These are phyloP conservation scores for Acleris holmiana DNA, from an alignment of 2,888 invertebrate genomes.

Conservation along the genomic window DNA sequence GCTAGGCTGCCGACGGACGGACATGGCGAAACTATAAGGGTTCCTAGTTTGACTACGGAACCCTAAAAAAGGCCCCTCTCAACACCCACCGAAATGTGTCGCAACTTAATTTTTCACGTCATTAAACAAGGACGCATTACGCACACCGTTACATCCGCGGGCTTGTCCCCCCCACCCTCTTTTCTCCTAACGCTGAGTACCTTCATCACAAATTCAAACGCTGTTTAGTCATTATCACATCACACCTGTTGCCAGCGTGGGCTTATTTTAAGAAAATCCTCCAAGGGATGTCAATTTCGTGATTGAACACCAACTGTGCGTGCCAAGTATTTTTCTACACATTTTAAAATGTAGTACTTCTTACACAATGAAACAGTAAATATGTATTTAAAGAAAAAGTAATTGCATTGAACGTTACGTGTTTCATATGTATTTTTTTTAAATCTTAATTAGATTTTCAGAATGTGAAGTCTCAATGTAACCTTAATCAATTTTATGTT, in stretches of 20 bases:
- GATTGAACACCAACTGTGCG: constrained; percentile 25
- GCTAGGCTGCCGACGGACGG: too few relatives aligned
- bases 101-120: constrained; percentile 38
- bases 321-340: not conserved
- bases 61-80: constrained; percentile 7
- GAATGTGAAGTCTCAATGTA: too few relatives aligned
- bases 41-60: too few relatives aligned
- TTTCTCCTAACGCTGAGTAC: constrained; percentile 57
- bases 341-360: too few relatives aligned
- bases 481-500: not conserved
- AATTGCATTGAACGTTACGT: too few relatives aligned
- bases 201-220: constrained; percentile 78
- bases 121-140: constrained; percentile 40
- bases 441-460: too few relatives aligned
- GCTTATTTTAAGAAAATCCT: constrained; percentile 47
- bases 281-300: constrained; percentile 31
- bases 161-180: constrained; percentile 40
- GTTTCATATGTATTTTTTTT: too few relatives aligned
- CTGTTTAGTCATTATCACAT: constrained; percentile 79
- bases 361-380: too few relatives aligned
- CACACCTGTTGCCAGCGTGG: constrained; percentile 73
- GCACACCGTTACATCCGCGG: constrained; percentile 35
- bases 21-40: too few relatives aligned
- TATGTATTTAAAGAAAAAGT: too few relatives aligned
- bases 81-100: constrained; percentile 21